Conservation (phyloP, 2,888 invertebrate genomes). For the Eulithis prunata region DNA sequence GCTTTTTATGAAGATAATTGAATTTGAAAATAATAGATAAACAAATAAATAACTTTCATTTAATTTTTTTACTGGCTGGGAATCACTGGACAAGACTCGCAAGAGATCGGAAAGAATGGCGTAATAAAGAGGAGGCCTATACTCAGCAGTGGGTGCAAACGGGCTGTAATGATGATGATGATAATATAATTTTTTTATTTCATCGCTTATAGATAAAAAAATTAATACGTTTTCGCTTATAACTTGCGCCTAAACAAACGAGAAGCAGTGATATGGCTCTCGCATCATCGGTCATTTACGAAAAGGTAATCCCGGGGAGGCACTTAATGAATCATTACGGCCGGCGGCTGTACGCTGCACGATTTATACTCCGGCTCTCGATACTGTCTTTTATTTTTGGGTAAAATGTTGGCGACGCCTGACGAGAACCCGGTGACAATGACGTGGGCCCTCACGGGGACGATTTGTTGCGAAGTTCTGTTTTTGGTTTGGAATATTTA, state of each 20-base stretch:
- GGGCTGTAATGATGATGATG: no score
- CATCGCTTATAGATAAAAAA: no score
- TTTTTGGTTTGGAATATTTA: conserved; percentile 38
- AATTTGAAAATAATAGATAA: no score
- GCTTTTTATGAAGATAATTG: no score
- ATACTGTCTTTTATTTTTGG: conserved; percentile 49
- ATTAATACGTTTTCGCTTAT: conserved; percentile 39
- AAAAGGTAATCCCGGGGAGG: conserved; percentile 82
- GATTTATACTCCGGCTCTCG: conserved; percentile 68
- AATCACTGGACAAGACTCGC: no score
- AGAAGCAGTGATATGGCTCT: conserved; percentile 77
- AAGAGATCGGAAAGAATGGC: no score
- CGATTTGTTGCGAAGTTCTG: conserved; percentile 42
- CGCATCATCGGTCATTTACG: conserved; percentile 84
- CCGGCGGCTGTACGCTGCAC: conserved; percentile 64
- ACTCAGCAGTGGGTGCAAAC: no score
- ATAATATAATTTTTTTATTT: no score
- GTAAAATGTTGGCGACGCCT: conserved; percentile 44
- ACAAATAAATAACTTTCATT: no score
- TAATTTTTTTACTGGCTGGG: no score
- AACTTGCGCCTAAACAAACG: conserved; percentile 57
- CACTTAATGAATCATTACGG: conserved; percentile 84
- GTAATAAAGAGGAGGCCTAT: no score
- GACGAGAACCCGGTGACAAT: conserved; percentile 41
- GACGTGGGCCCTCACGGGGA: conserved; percentile 39